A percentile compares a stretch with the other conserved stretches of the same genome.
Conservation (phyloP, 2,888 invertebrate species). For the Thereva unica region DNA sequence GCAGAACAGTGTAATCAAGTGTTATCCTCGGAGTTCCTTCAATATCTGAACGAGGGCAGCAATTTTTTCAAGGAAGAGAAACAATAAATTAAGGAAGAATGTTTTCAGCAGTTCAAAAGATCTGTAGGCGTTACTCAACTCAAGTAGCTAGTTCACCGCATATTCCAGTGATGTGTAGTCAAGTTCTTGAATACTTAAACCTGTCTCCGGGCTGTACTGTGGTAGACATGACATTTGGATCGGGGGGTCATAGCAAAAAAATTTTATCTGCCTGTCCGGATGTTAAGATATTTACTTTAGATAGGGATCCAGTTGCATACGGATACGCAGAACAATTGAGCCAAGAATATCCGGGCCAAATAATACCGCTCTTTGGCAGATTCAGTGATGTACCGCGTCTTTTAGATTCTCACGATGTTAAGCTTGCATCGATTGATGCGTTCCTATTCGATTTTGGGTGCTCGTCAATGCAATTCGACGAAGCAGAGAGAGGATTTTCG, state of each 20-base stretch:
- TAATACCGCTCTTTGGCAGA: constrained; percentile 80
- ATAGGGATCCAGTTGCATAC: constrained; percentile 84
- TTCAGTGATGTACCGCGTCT: constrained; percentile 84
- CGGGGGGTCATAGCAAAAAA: constrained; percentile 83
- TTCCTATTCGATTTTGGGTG: constrained; percentile 92
- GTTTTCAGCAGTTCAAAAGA: constrained; percentile 13
- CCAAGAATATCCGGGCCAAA: constrained; percentile 68
- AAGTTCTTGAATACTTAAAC: constrained; percentile 71
- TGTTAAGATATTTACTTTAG: constrained; percentile 77
- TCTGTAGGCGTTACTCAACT: neutral
- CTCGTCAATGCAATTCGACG: constrained; percentile 94
- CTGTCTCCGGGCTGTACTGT: constrained; percentile 67
- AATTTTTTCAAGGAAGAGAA: neutral
- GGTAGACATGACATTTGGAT: constrained; percentile 96
- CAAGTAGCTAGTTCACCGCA: constrained; percentile 60
- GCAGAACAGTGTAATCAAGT: constrained; percentile 74
- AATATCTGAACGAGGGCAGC: constrained; percentile 66
- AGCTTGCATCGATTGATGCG: constrained; percentile 75
- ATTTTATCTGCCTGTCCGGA: constrained; percentile 69
- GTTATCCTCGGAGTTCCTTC: constrained; percentile 72
- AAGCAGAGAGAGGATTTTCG: constrained; percentile 81
- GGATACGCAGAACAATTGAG: constrained; percentile 69
- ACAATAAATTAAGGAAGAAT: constrained; percentile 61
- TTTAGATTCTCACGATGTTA: constrained; percentile 64
- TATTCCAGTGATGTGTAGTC: constrained; percentile 74